Conservation (phyloP, 2,113 vertebrate species). For the Ovis aries region ARS-UI_Ramb_v3.0 NC_056054.1:110211501-110212000, state of each 20-base stretch:
- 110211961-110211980: neutral
- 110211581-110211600: neutral
- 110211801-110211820: neutral
- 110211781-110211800: neutral
- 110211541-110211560: neutral
- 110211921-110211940: neutral
- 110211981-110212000: neutral
- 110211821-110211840: neutral
- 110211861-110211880: neutral
- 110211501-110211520: neutral
- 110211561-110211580: accelerated
- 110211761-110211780: neutral
- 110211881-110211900: neutral
- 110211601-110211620: neutral
- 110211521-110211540: neutral
- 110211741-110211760: neutral
- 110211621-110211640: neutral
- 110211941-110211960: neutral
- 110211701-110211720: neutral
- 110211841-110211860: neutral
- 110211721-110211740: neutral
- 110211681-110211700: neutral
- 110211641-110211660: accelerated
- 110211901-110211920: neutral
- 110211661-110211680: neutral